Conservation (phyloP, 2,888 invertebrate genomes). For the Aleiodes leptofemur region DNA sequence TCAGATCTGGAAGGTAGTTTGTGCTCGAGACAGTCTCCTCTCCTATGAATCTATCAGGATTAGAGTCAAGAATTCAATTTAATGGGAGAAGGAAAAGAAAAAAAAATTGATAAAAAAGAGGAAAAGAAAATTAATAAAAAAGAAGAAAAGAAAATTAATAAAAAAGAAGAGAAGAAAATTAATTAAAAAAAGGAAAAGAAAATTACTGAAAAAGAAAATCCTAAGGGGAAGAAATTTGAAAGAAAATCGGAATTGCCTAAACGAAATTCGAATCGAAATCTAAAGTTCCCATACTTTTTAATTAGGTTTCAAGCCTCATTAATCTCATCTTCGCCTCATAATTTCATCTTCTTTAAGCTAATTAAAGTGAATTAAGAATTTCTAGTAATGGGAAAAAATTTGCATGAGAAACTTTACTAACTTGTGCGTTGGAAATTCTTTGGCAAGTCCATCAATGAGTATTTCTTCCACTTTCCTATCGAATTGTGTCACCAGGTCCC, state of each 20-base stretch:
- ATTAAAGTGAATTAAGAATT: background rate
- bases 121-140: no score
- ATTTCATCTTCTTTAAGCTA: no score
- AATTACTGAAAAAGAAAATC: no score
- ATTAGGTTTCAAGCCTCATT: no score
- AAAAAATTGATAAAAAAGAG: no score
- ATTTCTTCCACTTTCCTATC: slow-evolving; percentile 86
- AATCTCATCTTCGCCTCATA: no score
- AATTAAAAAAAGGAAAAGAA: no score
- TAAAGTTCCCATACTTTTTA: background rate
- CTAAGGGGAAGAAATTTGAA: no score
- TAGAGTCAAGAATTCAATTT: slow-evolving; percentile 5
- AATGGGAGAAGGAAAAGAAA: no score
- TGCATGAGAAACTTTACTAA: slow-evolving; percentile 65
- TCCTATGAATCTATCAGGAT: slow-evolving; percentile 82
- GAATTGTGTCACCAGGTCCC: slow-evolving; percentile 89
- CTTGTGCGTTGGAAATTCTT: slow-evolving; percentile 81
- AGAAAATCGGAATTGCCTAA: background rate
- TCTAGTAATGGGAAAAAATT: no score
- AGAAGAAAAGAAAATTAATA: no score
- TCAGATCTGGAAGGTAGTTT: slow-evolving; percentile 78
- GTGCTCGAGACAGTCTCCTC: slow-evolving; percentile 81
- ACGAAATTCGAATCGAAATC: background rate
- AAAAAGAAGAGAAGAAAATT: no score
- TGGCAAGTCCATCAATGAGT: slow-evolving; percentile 79